phyloP scores from a whole-genome alignment of 2,888 invertebrate genomes.

The Pilophorus perplexus region DNA sequence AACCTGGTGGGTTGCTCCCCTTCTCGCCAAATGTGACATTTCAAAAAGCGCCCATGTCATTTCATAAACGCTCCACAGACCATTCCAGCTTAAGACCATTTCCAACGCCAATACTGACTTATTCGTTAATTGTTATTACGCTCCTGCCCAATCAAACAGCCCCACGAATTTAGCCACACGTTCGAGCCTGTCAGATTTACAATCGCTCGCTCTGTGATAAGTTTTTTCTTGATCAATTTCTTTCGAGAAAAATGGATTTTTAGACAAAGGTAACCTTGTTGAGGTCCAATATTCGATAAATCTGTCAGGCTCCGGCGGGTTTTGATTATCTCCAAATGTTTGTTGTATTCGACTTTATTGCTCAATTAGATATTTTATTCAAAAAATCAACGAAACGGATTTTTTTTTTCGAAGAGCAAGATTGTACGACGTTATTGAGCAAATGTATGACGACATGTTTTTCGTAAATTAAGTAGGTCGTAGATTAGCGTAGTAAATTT shows the following conservation, averaged over 20 bases:
- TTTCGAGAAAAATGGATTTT: no score
- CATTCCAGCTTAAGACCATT: no score
- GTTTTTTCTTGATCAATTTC: no score
- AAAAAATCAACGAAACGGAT: slow-evolving; percentile 20
- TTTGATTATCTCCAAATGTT: not conserved
- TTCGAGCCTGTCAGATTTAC: not conserved
- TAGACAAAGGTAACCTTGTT: no score
- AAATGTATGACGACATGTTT: slow-evolving; percentile 25
- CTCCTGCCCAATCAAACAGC: no score
- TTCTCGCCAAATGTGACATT: no score
- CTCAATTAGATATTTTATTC: slow-evolving; percentile 33
- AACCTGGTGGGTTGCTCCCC: no score
- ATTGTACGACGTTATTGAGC: slow-evolving; percentile 23
- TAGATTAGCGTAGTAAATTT: slow-evolving; percentile 2
- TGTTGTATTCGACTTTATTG: slow-evolving; percentile 13
- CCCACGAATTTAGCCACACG: no score
- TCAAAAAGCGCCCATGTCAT: no score
- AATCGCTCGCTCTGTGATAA: slow-evolving; percentile 34
- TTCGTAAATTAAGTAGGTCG: slow-evolving; percentile 16
- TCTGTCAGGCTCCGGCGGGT: not conserved
- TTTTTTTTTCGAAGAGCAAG: slow-evolving; percentile 6
- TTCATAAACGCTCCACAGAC: no score
- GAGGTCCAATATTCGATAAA: not conserved
- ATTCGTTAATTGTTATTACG: no score
- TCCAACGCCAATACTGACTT: no score